Evolutionary conservation across 2,888 invertebrate species (phyloP), one percentile per base, ranked within the genome.

Genomic region (Therioaphis trifolii): DNA sequence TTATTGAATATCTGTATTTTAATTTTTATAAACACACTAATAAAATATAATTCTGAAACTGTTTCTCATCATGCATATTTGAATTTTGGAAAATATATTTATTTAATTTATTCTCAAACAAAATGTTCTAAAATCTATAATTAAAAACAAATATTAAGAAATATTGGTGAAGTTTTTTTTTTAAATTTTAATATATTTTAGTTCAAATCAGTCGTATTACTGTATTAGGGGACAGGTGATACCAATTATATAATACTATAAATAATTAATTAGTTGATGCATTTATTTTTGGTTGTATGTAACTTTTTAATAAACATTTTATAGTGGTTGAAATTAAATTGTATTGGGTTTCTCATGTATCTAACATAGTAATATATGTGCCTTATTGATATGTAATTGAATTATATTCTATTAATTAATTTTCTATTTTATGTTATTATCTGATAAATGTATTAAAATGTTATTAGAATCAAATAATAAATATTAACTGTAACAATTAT

Each of bases 361-460:
- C 0, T 63, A 63, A 69, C 43, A 24, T 69, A 69, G n/a, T 52
- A 52, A n/a, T 15, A 12, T 74, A 55, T 55, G 74, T 55, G 74
- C 74, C 74, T 74, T 74, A 52, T 40, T 15, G 55, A 7, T 74
- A 15, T 14, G 15, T 18, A 14, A 55, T 11, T 55, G 12, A 5
- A 29, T n/a, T 1, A n/a, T 72, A n/a, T 72, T 55, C 18, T 74
- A 35, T 35, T 29, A 55, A 35, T 55, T 27, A 49, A n/a, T 29
- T 4, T 9, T 74, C 12, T 40, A 74, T 55, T 55, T 40, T 40
- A 2, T 40, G 55, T 74, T 74, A 24, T 74, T 21, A 74, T 55
- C 14, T 35, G 11, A 15, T 55, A 40, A 24, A 71, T 49, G 24
- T 71, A 43, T 49, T 27, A 49, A 71, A 46, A 18, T n/a, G 46